phyloP scores from a whole-genome alignment of 1,140 invertebrate species.

The Drosophila novamexicana region DNA sequence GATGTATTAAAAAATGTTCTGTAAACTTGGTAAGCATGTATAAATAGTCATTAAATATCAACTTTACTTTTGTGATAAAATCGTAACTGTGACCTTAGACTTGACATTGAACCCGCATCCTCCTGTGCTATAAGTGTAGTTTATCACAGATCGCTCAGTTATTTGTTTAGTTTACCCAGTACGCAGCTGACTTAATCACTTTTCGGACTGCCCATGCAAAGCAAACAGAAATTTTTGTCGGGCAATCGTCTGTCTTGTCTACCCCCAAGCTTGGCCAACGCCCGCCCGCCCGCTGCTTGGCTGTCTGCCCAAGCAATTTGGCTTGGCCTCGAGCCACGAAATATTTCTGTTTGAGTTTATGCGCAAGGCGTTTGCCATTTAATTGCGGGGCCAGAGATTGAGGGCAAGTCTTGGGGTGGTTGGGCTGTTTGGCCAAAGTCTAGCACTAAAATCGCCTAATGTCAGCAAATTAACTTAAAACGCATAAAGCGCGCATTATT shows the following conservation, averaged over 20 bases:
- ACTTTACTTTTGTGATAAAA: too few relatives aligned
- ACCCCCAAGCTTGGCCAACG: not conserved
- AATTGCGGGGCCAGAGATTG: constrained; percentile 51
- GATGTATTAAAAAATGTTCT: too few relatives aligned
- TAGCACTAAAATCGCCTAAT: constrained; percentile 78
- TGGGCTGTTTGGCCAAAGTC: constrained; percentile 16
- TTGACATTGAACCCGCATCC: not conserved
- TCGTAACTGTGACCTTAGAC: too few relatives aligned
- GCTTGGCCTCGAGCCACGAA: constrained; percentile 30
- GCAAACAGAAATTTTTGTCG: constrained; percentile 24
- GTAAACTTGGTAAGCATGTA: too few relatives aligned
- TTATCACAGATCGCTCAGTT: not conserved
- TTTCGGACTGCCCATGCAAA: constrained; percentile 8
- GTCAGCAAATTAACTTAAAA: constrained; percentile 83
- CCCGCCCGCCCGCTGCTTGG: constrained; percentile 45
- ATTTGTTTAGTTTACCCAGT: constrained; percentile 7
- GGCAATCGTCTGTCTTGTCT: constrained; percentile 24
- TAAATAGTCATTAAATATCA: too few relatives aligned
- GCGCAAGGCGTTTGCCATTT: constrained; percentile 70
- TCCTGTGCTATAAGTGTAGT: not conserved
- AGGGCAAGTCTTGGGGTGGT: constrained; percentile 14
- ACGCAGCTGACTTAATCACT: constrained; percentile 23
- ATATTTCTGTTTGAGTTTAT: constrained; percentile 62
- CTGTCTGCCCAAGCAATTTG: constrained; percentile 59
- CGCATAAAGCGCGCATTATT: constrained; percentile 82